Conservation (phyloP, 2,113 vertebrate species). For the Strix uralensis region DNA sequence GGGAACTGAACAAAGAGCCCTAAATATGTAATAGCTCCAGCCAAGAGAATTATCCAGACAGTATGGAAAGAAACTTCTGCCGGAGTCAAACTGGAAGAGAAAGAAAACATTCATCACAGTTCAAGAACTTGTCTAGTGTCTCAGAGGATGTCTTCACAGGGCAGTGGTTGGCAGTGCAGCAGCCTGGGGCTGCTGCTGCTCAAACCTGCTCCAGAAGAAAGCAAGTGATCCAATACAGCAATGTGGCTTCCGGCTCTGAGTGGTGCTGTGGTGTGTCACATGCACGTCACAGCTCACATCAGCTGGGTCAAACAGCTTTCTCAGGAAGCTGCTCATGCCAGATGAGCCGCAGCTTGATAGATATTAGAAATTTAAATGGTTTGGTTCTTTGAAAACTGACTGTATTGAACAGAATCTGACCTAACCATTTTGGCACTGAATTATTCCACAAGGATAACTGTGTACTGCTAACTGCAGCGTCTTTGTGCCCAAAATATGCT, state of each 20-base stretch:
- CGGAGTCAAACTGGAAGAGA: neutral
- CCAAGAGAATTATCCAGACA: neutral
- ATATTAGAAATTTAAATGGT: neutral
- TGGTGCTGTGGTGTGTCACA: neutral
- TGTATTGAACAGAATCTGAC: neutral
- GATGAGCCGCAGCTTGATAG: neutral
- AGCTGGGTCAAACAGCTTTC: neutral
- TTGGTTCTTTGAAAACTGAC: constrained; percentile 1
- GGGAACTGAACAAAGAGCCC: neutral
- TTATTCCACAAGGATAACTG: neutral
- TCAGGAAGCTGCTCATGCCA: constrained; percentile 27
- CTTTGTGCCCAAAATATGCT: neutral
- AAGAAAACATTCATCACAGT: neutral
- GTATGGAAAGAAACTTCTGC: constrained; percentile 4
- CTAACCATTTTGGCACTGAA: neutral
- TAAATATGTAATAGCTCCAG: neutral
- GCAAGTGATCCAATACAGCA: neutral
- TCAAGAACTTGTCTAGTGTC: neutral
- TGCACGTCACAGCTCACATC: neutral
- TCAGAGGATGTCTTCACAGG: neutral
- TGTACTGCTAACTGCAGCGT: neutral
- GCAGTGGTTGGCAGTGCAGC: neutral
- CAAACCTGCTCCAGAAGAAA: neutral
- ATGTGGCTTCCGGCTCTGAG: neutral
- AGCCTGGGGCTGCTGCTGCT: neutral